Base-by-base conservation (phyloP, 2,888 invertebrate genomes). In the Gastrophysa polygoni region DNA sequence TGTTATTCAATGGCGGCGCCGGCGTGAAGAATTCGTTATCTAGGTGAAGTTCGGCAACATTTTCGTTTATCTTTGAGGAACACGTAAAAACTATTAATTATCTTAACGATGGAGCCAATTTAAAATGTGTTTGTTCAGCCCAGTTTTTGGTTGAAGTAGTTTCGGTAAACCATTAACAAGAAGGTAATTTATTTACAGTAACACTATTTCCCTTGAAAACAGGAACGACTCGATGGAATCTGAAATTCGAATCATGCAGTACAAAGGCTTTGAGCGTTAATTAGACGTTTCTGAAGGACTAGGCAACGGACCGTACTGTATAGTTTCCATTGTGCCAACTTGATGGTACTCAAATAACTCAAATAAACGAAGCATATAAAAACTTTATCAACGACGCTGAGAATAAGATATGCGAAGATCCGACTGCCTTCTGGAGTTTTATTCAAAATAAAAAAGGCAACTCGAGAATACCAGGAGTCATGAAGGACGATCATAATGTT, bases 1-100 rank as follows among this genome's bases (percentile, higher is more conserved):
- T 51, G 50, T 67, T 71, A 70, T 71, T 67, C 63, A 69, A 68
- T 66, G 66, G 63, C 58, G 52, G 67, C 48, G 60, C 59, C 61
- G 50, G 57, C 48, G 63, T 66, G 63, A 67, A 63, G 38, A 38
- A 38, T 38, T 38, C 38, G 14, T 38, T 38, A 38, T 38, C 14
- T 38, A 38, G 38, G 38, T 38, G 38, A 38, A 38, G 38, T 38
- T 38, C 38, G 38, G 38, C 14, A 38, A 38, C 38, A 38, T 38
- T 38, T 14, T 14, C 38, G 38, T 38, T 38, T 38, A 38, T 38
- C 38, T 38, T 38, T 38, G 14, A 38, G 38, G 38, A 38, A 38
- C 38, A 38, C 38, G 38, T 38, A 38, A 38, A 38, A 38, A 38
- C 38, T 38, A 38, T 38, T 38, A 38, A 38, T 38, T 38, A 38